These are phyloP conservation scores for Philypnodon macrostomus DNA, from an alignment of 2,797 vertebrate species.

Conservation along the genomic window DNA sequence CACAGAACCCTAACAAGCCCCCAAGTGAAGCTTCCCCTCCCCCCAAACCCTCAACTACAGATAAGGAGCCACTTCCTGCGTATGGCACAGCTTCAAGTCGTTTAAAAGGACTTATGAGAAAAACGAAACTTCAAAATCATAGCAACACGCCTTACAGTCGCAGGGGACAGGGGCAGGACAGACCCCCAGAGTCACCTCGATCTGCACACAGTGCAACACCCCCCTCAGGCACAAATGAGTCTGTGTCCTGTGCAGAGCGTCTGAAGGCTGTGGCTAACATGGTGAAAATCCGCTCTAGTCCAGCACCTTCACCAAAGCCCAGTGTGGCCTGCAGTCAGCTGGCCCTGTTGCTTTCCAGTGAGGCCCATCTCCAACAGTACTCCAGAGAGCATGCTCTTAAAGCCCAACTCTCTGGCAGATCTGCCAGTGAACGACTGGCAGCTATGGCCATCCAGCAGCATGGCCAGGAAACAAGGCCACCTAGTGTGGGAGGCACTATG, in stretches of 20 bases:
- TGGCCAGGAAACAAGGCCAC: conserved; percentile 82
- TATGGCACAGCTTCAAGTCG: conserved; percentile 92
- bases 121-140: conserved; percentile 91
- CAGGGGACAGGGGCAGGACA: conserved; percentile 78
- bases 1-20: conserved; percentile 86
- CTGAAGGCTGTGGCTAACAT: conserved; percentile 95
- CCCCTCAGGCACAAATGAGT: conserved; percentile 78
- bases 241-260: conserved; percentile 90
- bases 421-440: conserved; percentile 93
- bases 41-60: conserved; percentile 74
- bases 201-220: conserved; percentile 77
- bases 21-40: conserved; percentile 70
- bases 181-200: conserved; percentile 84
- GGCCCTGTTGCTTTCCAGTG: conserved; percentile 94
- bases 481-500: conserved; percentile 76
- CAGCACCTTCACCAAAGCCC: conserved; percentile 92
- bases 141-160: conserved; percentile 83
- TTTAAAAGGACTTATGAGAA: conserved; percentile 93
- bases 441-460: conserved; percentile 89
- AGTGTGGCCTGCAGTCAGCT: conserved; percentile 96
- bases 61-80: conserved; percentile 86
- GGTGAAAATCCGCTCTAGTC: conserved; percentile 93
- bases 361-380: conserved; percentile 97
- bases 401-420: conserved; percentile 91
- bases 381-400: conserved; percentile 95